Conservation (phyloP, 2,797 vertebrate genomes). For the Apogon talboti region DNA sequence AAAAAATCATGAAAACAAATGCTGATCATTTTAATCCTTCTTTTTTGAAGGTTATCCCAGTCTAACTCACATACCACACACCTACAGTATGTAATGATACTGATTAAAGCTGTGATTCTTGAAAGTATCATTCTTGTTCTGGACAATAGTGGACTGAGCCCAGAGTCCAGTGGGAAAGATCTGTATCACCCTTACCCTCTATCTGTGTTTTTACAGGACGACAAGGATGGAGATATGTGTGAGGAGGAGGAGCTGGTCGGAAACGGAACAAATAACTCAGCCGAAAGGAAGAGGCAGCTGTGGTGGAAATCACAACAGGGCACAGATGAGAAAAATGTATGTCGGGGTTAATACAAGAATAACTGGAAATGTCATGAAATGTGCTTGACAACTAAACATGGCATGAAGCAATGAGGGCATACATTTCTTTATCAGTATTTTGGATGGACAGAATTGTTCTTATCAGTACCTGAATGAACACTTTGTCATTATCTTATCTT, state of each 20-base stretch:
- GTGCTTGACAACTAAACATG: too few species aligned
- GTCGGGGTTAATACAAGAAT: slow-evolving; percentile 19
- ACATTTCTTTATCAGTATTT: too few species aligned
- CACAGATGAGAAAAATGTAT: slow-evolving; percentile 92
- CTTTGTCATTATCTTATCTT: too few species aligned
- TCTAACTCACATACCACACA: background rate
- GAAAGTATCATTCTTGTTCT: background rate
- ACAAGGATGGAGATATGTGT: slow-evolving; percentile 76
- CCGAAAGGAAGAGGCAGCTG: slow-evolving; percentile 88
- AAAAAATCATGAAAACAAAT: background rate
- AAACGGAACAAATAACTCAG: slow-evolving; percentile 81
- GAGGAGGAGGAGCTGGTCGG: slow-evolving; percentile 78
- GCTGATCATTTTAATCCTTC: background rate
- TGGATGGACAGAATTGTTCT: too few species aligned
- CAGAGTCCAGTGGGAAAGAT: slow-evolving; percentile 10
- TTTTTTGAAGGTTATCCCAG: slow-evolving; percentile 7
- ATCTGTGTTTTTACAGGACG: slow-evolving; percentile 78
- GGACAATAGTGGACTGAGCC: background rate
- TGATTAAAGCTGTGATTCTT: slow-evolving; percentile 15
- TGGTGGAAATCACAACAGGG: slow-evolving; percentile 91
- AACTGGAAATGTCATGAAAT: slow-evolving; percentile 1
- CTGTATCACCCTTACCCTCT: slow-evolving; percentile 8
- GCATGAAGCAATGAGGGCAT: too few species aligned
- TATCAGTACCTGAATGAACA: too few species aligned
- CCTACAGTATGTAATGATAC: background rate